Percentiles rank a stretch among this genome's conserved stretches.
phyloP scores from a whole-genome alignment of 2,113 vertebrate species.

The Paralichthys olivaceus region DNA sequence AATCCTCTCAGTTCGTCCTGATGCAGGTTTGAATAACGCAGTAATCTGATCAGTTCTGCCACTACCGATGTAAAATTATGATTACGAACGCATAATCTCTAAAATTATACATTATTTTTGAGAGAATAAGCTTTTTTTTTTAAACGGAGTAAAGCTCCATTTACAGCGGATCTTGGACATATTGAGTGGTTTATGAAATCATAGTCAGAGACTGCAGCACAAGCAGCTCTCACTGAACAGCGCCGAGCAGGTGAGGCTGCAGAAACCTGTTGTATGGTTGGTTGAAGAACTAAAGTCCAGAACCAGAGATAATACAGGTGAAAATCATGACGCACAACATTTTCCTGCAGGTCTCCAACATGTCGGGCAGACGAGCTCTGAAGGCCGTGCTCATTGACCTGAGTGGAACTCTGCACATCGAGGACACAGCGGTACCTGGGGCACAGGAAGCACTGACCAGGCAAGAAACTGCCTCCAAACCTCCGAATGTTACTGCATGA shows the following conservation, averaged over 20 bases:
- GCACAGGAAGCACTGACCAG: slow-evolving; percentile 93
- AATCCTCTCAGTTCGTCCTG: slow-evolving; percentile 67
- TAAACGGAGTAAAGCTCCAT: slow-evolving; percentile 47
- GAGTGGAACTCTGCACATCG: slow-evolving; percentile 94
- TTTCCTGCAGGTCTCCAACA: slow-evolving; percentile 63
- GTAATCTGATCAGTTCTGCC: slow-evolving; percentile 69
- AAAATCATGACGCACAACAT: background rate
- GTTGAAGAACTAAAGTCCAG: background rate
- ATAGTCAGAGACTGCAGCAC: slow-evolving; percentile 26
- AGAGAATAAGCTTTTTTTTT: slow-evolving; percentile 57
- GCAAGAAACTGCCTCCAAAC: slow-evolving; percentile 71
- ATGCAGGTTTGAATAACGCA: slow-evolving; percentile 60
- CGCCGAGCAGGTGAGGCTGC: background rate
- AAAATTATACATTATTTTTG: slow-evolving; percentile 57
- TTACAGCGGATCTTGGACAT: slow-evolving; percentile 45
- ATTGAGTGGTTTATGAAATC: slow-evolving; percentile 44
- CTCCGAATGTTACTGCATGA: background rate
- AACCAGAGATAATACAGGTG: background rate
- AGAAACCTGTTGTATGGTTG: background rate
- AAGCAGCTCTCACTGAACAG: slow-evolving; percentile 37
- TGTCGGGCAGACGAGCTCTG: slow-evolving; percentile 86
- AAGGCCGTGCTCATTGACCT: slow-evolving; percentile 97
- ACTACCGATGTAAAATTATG: slow-evolving; percentile 68
- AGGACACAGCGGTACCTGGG: slow-evolving; percentile 91
- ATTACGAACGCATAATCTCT: slow-evolving; percentile 55